phyloP scores from a whole-genome alignment of 2,797 vertebrate species.

The Scyliorhinus canicula region DNA sequence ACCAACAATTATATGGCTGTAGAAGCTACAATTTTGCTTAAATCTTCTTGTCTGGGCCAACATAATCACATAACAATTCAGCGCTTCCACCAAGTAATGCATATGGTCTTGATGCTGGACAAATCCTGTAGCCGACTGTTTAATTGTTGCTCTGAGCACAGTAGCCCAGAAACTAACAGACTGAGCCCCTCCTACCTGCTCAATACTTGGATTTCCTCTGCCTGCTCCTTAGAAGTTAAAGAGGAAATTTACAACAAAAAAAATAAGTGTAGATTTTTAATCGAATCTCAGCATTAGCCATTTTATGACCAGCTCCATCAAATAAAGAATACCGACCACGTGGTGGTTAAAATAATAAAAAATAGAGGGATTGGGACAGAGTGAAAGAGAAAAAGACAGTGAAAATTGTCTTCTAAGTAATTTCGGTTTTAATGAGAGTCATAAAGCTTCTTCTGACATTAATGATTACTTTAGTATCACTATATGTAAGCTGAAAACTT shows the following conservation, averaged over 20 bases:
- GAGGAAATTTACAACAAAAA: background rate
- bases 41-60: background rate
- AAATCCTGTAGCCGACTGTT: background rate
- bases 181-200: background rate
- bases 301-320: background rate
- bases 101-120: background rate
- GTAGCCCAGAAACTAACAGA: background rate
- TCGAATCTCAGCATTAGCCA: background rate
- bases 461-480: background rate
- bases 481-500: background rate
- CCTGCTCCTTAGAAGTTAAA: background rate
- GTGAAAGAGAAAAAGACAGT: background rate
- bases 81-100: background rate
- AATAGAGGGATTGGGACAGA: background rate
- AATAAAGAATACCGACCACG: background rate
- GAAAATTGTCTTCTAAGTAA: background rate
- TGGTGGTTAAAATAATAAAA: slow-evolving; percentile 10
- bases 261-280: background rate
- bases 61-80: background rate
- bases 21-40: background rate
- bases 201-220: background rate
- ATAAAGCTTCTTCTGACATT: slow-evolving; percentile 17
- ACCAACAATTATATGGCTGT: background rate
- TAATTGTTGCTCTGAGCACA: too few species aligned
- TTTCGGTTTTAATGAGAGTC: slow-evolving; percentile 15